Base-by-base conservation (phyloP, 2,797 vertebrate genomes). In the Botia kubotai region DNA sequence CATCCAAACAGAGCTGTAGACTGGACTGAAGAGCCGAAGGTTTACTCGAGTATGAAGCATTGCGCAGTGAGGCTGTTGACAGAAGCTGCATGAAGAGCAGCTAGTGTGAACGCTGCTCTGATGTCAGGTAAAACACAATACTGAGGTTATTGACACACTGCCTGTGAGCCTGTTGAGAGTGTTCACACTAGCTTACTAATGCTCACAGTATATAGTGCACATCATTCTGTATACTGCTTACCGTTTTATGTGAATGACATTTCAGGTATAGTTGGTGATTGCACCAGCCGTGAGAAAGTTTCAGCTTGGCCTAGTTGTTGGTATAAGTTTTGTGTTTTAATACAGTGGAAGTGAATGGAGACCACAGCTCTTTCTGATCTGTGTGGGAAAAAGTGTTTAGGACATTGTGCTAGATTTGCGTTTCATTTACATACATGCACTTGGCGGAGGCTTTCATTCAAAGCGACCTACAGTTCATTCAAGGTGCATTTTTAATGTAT, bases 51-150 rank as follows among this genome's bases (percentile, higher is more conserved):
- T 52, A 43, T 79, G 21, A 60, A 46, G 58, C 29, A 71, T 33
- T 55, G 6, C 11, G 14, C 43, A 71, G 23, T 79, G 43, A 50
- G 68, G 68, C 26, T 72, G 57, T 71, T 79, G 19, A 72, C 43
- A 71, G 58, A 62, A 14, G 26, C 13, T 6, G 23, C 39, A 26
- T 46, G 66, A 70, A 78, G 33, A 33, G 33, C 33, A 33, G 33
- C 33, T 33, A 3, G 33, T 33, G 33, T 58, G 29, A 39, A 4
- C 26, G 13, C 52, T 69, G 70, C 16, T 36, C 52, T 78, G 65
- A 48, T 77, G 65, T 77, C 33, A 33, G 55, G 66, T 73, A n/a
- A 52, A 65, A 80, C 66, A 55, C 71, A 65, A 39, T 48, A 29
- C 65, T 53, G 39, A 39, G 52, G 14, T 60, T 58, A 63, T 74